Conservation (phyloP, 2,888 invertebrate species). For the Yponomeuta malinellus region DNA sequence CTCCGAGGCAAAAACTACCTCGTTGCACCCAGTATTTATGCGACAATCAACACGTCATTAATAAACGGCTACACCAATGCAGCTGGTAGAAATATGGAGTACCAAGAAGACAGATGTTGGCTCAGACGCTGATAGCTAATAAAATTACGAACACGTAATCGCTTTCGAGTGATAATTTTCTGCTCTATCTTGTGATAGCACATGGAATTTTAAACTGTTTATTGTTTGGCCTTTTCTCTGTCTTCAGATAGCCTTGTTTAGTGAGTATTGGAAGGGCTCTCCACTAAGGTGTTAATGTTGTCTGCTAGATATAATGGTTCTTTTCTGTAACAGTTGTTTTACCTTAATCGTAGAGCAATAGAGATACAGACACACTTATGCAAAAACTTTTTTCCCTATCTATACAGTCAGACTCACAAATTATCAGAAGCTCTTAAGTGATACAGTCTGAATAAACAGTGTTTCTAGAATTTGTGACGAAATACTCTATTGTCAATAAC, state of each 20-base stretch:
- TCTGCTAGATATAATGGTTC: neutral
- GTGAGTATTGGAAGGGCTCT: neutral
- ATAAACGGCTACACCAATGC: neutral
- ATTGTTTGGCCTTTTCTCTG: neutral
- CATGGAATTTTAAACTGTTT: neutral
- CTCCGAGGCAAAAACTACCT: neutral
- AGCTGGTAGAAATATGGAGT: slow-evolving; percentile 11
- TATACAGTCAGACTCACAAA: no score
- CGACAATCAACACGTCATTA: slow-evolving; percentile 15
- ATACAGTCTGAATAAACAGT: no score
- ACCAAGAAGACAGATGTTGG: slow-evolving; percentile 3
- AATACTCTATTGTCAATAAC: no score
- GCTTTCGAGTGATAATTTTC: neutral
- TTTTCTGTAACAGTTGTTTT: neutral
- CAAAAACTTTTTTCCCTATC: no score
- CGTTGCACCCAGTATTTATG: neutral
- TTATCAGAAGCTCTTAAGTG: no score
- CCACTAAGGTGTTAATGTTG: neutral
- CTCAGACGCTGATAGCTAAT: neutral
- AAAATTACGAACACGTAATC: neutral
- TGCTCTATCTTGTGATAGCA: neutral
- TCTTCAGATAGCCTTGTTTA: neutral
- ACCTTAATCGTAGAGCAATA: neutral
- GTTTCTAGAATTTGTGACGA: no score
- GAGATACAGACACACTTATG: neutral